Evolutionary conservation across 2,113 vertebrate species (phyloP).

Genomic region (Tragelaphus buxtoni): DNA sequence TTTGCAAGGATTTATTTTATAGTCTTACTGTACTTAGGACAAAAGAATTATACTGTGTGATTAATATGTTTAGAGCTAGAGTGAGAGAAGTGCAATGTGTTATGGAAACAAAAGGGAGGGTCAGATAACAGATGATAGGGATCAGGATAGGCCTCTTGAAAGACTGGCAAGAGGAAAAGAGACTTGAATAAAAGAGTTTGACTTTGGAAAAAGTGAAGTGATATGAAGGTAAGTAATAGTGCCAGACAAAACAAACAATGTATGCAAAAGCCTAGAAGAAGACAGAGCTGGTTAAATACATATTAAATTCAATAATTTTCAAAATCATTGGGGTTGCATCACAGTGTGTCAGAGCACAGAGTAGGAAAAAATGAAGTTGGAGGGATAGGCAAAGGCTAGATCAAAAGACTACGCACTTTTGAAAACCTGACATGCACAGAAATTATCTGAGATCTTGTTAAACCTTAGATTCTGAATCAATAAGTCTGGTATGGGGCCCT

Average conservation of each 20-base stretch:
- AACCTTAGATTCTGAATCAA: neutral
- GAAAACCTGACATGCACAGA: neutral
- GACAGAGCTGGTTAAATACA: neutral
- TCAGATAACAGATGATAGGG: neutral
- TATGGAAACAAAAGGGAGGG: neutral
- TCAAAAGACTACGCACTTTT: neutral
- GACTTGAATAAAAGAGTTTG: neutral
- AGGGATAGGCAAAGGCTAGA: neutral
- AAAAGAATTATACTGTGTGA: neutral
- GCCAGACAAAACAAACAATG: neutral
- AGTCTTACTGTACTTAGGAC: neutral
- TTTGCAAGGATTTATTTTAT: neutral
- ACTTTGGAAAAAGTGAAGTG: neutral
- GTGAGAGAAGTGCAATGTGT: neutral
- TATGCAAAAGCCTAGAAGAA: neutral
- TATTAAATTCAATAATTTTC: neutral
- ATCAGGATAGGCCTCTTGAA: neutral
- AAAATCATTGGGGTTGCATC: neutral
- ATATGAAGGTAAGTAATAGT: neutral
- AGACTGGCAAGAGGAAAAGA: neutral
- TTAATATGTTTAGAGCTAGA: neutral
- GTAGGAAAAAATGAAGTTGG: neutral
- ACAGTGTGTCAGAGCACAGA: neutral
- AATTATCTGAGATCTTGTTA: neutral
- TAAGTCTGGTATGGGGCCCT: neutral